Evolutionary conservation across 2,113 vertebrate genomes (phyloP), one percentile per base, ranked within the genome.

Genomic region (Serilophus lunatus): DNA sequence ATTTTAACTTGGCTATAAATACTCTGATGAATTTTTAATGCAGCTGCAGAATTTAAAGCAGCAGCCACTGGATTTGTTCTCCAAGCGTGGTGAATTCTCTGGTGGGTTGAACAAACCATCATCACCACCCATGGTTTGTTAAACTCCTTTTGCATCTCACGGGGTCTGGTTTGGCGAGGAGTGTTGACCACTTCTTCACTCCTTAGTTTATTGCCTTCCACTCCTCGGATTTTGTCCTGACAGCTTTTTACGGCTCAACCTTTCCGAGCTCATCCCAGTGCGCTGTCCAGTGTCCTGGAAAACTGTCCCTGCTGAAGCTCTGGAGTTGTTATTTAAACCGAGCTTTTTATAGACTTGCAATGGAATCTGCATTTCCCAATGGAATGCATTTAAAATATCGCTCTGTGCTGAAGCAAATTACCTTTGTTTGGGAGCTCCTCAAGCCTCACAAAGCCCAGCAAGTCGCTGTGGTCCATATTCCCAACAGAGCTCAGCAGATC

Each of bases 1-100:
- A 19, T 74, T 91, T 64, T 29, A 40, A 42, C 63, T 56, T 57
- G 16, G 19, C 68, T 72, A 28, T 79, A 60, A 87, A 88, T 53
- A 82, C 28, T 50, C 38, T 10, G 33, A 19, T 95, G 89, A 74
- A 82, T 82, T 88, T 94, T 85, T 78, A 90, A 95, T 86, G 86
- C 84, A 44, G 49, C 74, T 22, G 49, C 57, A 63, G 60, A 49
- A 29, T 74, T 78, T 86, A 47, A 79, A 77, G 88, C 72, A 86
- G 87, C 82, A 86, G 60, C 6, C 6, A 0, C 63, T 80, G 56
- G 44, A 14, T 86, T 84, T 42, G 35, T 35, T 77, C 38, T 66
- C 83, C 40, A 18, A 28, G 65, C 66, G 68, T 25, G 8, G 8
- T 13, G 66, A 31, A 36, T 36, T 68, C 77, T 79, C 72, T 1